Evolutionary conservation across 2,888 invertebrate species (phyloP).

Genomic region (Xanthorhoe designata): DNA sequence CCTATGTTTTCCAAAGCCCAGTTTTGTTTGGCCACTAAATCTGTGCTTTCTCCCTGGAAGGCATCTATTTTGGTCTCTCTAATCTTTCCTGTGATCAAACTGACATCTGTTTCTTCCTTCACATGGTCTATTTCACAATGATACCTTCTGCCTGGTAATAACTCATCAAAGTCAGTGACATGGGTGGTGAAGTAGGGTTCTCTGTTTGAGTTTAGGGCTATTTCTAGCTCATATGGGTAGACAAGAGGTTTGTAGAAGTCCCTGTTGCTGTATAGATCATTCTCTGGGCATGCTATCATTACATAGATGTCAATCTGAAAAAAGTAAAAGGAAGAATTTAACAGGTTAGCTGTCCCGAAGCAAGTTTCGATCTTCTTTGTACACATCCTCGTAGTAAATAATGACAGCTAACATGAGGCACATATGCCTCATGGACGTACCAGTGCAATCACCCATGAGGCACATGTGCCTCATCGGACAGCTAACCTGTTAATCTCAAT

Average conservation of each 20-base stretch:
- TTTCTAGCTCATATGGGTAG: slow-evolving; percentile 96
- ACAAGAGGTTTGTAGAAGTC: slow-evolving; percentile 96
- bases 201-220: slow-evolving; percentile 88
- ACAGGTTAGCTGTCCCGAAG: no score
- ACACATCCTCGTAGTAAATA: no score
- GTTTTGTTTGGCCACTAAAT: slow-evolving; percentile 77
- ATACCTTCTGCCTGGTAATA: slow-evolving; percentile 87
- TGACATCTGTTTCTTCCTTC: slow-evolving; percentile 87
- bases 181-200: slow-evolving; percentile 86
- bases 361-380: no score
- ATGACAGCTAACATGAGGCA: no score
- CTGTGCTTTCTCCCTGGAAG: slow-evolving; percentile 66
- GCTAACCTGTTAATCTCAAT: no score
- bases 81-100: slow-evolving; percentile 90
- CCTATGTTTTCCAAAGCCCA: slow-evolving; percentile 85
- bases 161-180: slow-evolving; percentile 90
- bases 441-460: no score
- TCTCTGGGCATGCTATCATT: slow-evolving; percentile 96
- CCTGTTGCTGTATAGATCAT: slow-evolving; percentile 91
- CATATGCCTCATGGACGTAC: no score
- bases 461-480: no score
- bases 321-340: background rate
- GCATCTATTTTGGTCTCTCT: slow-evolving; percentile 76
- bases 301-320: slow-evolving; percentile 95
- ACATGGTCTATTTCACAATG: slow-evolving; percentile 76